Conservation (phyloP, 2,888 invertebrate genomes). For the Beris morrisii region DNA sequence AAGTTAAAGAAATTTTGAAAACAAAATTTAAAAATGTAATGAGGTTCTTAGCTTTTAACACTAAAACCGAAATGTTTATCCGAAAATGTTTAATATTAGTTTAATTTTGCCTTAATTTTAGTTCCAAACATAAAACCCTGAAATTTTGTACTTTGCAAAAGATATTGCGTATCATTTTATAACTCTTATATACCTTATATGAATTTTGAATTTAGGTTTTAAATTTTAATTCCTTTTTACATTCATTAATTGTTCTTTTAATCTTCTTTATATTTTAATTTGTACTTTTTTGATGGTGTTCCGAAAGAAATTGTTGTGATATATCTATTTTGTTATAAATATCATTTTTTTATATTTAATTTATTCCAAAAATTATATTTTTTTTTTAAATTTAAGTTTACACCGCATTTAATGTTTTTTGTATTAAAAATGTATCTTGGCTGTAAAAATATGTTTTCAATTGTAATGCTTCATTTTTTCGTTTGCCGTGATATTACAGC, state of each 20-base stretch:
- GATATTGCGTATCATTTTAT: conserved; percentile 7
- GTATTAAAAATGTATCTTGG: not conserved
- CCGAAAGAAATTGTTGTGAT: conserved; percentile 35
- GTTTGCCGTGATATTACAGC: not conserved
- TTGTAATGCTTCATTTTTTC: not conserved
- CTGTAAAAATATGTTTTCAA: not conserved
- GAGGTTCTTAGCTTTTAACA: not conserved
- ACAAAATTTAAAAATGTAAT: not conserved
- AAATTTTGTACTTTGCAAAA: conserved; percentile 39
- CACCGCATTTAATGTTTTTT: conserved; percentile 4
- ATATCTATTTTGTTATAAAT: conserved; percentile 24
- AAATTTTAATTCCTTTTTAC: conserved; percentile 17
- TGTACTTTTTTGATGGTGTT: conserved; percentile 40
- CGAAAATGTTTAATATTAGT: conserved; percentile 7
- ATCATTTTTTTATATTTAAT: conserved; percentile 21
- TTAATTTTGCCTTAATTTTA: conserved; percentile 27
- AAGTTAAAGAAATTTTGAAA: not conserved
- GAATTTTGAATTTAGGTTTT: conserved; percentile 23
- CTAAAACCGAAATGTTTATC: not conserved
- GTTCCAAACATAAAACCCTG: conserved; percentile 36
- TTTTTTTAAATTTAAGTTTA: not conserved
- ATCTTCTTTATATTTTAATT: conserved; percentile 27
- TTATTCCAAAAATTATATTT: conserved; percentile 29
- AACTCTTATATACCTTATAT: not conserved
- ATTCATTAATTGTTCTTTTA: conserved; percentile 15